These are phyloP conservation scores for Agrochola lota DNA, from an alignment of 2,888 invertebrate genomes.

Conservation along the genomic window DNA sequence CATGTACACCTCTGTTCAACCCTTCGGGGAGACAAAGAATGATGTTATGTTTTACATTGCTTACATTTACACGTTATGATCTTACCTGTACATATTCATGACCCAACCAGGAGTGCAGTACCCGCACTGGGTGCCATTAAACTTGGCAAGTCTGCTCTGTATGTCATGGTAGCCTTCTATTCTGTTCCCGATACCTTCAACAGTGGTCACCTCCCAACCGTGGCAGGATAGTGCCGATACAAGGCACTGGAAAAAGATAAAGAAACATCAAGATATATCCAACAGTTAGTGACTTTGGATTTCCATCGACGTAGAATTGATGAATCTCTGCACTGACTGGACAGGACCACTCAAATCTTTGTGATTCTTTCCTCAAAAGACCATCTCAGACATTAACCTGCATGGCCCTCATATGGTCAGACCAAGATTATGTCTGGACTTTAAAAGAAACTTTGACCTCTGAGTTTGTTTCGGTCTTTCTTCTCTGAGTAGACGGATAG, in stretches of 20 bases:
- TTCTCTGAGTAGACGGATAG: background rate
- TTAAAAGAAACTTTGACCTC: background rate
- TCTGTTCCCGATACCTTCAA: slow-evolving; percentile 93
- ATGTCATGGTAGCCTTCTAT: slow-evolving; percentile 92
- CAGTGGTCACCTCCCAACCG: slow-evolving; percentile 92
- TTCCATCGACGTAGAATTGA: background rate
- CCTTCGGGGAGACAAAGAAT: too few relatives aligned
- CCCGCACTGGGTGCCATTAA: slow-evolving; percentile 93
- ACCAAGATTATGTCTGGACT: background rate
- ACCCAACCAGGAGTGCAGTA: slow-evolving; percentile 94
- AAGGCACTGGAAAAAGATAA: slow-evolving; percentile 88
- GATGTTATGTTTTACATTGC: too few relatives aligned
- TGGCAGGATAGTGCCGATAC: slow-evolving; percentile 91
- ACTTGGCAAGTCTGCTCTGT: slow-evolving; percentile 91
- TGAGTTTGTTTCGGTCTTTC: background rate
- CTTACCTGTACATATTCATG: slow-evolving; percentile 93
- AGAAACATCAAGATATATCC: background rate
- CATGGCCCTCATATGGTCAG: background rate
- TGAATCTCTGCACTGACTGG: background rate
- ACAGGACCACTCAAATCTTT: background rate
- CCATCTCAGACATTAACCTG: background rate
- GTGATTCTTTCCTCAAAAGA: background rate
- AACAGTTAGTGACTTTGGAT: background rate
- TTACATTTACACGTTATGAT: background rate
- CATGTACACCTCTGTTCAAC: too few relatives aligned